Conservation (phyloP, 2,797 vertebrate genomes). For the Emys orbicularis region DNA sequence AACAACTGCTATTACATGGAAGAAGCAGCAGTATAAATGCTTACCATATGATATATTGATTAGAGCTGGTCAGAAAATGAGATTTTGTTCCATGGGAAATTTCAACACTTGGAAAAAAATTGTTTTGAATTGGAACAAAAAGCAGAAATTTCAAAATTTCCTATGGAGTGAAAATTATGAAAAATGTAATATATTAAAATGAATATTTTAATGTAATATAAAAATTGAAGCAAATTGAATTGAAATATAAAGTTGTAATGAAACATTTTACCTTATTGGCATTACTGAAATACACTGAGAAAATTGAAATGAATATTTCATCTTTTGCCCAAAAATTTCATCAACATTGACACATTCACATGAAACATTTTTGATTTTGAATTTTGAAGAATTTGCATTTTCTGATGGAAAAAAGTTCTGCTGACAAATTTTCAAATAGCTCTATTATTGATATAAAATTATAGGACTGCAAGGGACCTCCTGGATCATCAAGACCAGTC, state of each 20-base stretch:
- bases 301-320: background rate
- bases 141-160: background rate
- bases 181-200: background rate
- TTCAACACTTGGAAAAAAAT: background rate
- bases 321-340: background rate
- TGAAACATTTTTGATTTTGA: background rate
- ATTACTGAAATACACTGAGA: background rate
- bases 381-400: background rate
- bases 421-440: background rate
- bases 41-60: background rate
- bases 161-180: background rate
- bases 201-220: accelerated
- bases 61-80: background rate
- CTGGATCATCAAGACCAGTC: background rate
- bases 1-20: background rate
- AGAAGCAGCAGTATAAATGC: background rate
- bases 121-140: background rate
- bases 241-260: accelerated
- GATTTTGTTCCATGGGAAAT: background rate
- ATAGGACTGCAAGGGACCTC: background rate
- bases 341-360: background rate
- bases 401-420: background rate
- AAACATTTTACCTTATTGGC: background rate
- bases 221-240: background rate
- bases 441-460: background rate